A percentile compares a stretch with the other conserved stretches of the same genome.
Evolutionary conservation across 2,113 vertebrate species (phyloP).

Genomic region (Leucosticte australis): DNA sequence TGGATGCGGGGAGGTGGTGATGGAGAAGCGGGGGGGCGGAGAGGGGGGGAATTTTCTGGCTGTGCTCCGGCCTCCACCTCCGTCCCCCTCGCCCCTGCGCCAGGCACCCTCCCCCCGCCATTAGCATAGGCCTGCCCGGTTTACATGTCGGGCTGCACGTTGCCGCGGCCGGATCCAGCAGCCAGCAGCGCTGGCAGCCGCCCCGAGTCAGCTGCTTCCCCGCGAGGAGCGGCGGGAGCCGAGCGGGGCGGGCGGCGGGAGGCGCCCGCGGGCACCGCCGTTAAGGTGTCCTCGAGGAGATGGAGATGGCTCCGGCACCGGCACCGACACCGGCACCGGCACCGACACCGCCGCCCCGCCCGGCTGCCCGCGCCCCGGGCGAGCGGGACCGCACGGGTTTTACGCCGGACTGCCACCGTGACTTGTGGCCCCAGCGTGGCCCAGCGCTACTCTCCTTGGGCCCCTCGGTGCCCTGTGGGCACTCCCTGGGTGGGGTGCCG

Average conservation of each 20-base stretch:
- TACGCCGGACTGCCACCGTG: neutral
- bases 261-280: neutral
- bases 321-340: neutral
- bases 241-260: neutral
- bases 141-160: conserved; percentile 79
- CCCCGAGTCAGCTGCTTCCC: conserved; percentile 77
- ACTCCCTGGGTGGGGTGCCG: neutral
- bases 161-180: conserved; percentile 68
- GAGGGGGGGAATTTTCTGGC: conserved; percentile 6
- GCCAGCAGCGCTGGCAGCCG: conserved; percentile 64
- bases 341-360: neutral
- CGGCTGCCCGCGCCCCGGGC: neutral
- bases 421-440: neutral
- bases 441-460: neutral
- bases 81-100: conserved; percentile 52
- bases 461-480: neutral
- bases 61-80: conserved; percentile 58
- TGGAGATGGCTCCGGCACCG: neutral
- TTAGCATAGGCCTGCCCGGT: conserved; percentile 68
- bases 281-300: conserved; percentile 54
- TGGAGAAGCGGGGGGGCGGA: neutral
- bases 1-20: neutral
- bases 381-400: neutral
- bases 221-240: neutral
- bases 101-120: conserved; percentile 52